Percentiles rank a stretch among this genome's conserved stretches.
phyloP scores from a whole-genome alignment of 2,888 invertebrate genomes.

The Creontiades dilutus region DNA sequence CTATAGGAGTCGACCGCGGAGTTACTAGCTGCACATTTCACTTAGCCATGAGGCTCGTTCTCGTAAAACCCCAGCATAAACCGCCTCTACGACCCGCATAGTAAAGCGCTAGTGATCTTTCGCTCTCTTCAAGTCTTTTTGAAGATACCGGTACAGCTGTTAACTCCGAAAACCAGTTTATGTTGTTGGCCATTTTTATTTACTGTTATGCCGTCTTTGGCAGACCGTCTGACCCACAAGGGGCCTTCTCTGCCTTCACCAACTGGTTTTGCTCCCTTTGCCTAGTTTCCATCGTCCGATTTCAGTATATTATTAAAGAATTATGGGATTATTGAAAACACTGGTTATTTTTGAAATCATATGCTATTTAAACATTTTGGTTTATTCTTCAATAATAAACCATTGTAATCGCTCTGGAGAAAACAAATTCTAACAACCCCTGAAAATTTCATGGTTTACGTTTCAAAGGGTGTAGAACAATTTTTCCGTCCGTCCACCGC shows the following conservation, averaged over 20 bases:
- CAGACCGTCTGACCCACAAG: slow-evolving; percentile 16
- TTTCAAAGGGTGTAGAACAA: too few relatives aligned
- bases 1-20: background rate
- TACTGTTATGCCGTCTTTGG: background rate
- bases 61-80: slow-evolving; percentile 15
- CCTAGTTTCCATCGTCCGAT: background rate
- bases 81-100: background rate
- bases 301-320: background rate
- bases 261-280: background rate
- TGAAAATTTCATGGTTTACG: too few relatives aligned
- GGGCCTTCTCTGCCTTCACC: background rate
- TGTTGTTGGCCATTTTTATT: background rate
- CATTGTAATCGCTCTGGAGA: too few relatives aligned
- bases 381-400: too few relatives aligned
- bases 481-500: too few relatives aligned
- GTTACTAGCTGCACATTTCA: slow-evolving; percentile 10
- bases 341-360: background rate
- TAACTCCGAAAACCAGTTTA: slow-evolving; percentile 35
- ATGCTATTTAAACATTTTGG: background rate
- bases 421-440: too few relatives aligned
- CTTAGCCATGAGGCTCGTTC: background rate
- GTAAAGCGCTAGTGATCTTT: slow-evolving; percentile 3
- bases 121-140: background rate
- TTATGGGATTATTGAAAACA: background rate
- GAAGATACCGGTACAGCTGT: background rate